Evolutionary conservation across 2,113 vertebrate genomes (phyloP), one percentile per base, ranked within the genome.

Genomic region (Ochotona curzoniae): DNA sequence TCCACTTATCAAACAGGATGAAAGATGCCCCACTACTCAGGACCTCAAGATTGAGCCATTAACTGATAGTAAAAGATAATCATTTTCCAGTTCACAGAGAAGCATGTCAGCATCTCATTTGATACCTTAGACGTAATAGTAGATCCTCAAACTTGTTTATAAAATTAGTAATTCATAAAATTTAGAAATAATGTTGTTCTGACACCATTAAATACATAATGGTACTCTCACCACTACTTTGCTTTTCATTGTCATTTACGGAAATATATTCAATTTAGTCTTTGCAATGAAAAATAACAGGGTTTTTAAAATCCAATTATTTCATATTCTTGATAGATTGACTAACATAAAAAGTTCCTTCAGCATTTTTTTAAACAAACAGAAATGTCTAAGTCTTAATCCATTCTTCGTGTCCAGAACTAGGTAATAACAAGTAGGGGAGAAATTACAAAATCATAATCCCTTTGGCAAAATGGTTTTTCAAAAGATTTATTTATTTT

Each of bases 381-480:
- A 82, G 12, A 74, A 83, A 73, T 83, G 32, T 35, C 63, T 76
- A 71, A 8, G 44, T 60, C 4, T 63, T 57, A 60, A 26, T 60
- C 10, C 60, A 80, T 71, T 4, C 57, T 91, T 54, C 95, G 32
- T 90, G 26, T 13, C 87, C 7, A 92, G 61, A 84, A 49, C 18
- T 69, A 11, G 93, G 88, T 85, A 71, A 73, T 83, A 85, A 66
- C 51, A 71, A 80, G 12, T 69, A 0, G 1, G 95, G 15, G 35
- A 30, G 25, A 91, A 92, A 79, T 75, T 90, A 88, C 23, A 74
- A 93, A 90, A 76, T 93, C 20, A 26, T 28, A 78, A 28, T 63
- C 85, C 15, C 32, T 90, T 88, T 92, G 11, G n/a, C 25, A 91
- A 44, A 44, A 44, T 44, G 38, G 38, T 44, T 44, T 44, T 44